These are phyloP conservation scores for Parotocinclus haroldoi DNA, from an alignment of 2,797 vertebrate genomes.

Conservation along the genomic window DNA sequence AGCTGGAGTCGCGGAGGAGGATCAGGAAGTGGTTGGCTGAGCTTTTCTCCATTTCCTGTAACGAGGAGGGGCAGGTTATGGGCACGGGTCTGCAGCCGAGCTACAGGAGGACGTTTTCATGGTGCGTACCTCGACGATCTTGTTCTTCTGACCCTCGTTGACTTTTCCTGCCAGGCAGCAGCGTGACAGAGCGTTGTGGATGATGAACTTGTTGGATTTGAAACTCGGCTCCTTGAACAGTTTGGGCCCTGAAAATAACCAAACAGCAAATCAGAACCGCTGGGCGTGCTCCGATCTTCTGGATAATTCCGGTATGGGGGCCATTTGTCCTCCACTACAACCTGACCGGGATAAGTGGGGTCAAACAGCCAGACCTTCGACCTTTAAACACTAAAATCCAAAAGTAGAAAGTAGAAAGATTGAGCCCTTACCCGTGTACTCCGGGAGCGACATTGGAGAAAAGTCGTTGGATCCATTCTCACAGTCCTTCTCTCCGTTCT, in stretches of 20 bases:
- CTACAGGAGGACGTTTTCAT: too few species aligned
- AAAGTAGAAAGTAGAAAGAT: too few species aligned
- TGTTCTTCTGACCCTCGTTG: constrained; percentile 85
- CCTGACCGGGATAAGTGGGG: too few species aligned
- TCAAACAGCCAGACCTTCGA: too few species aligned
- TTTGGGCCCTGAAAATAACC: constrained; percentile 72
- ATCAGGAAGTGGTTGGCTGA: constrained; percentile 89
- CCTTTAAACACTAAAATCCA: too few species aligned
- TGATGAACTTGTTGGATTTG: constrained; percentile 92
- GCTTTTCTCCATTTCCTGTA: constrained; percentile 88
- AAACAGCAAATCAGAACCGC: too few species aligned
- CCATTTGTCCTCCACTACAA: too few species aligned
- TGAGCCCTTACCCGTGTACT: constrained; percentile 79
- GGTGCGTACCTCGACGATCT: constrained; percentile 83
- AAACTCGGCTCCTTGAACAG: constrained; percentile 91
- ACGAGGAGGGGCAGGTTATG: not conserved
- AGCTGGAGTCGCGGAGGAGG: constrained; percentile 84
- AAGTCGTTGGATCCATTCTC: constrained; percentile 78
- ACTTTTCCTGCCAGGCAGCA: constrained; percentile 90
- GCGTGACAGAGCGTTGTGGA: constrained; percentile 86
- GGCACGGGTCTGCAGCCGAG: too few species aligned
- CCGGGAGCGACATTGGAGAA: constrained; percentile 77
- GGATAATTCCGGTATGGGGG: too few species aligned
- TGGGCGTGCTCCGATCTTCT: too few species aligned
- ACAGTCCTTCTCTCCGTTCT: constrained; percentile 78